Evolutionary conservation across 2,888 invertebrate genomes (phyloP).

Genomic region (Ferdinandea cuprea): DNA sequence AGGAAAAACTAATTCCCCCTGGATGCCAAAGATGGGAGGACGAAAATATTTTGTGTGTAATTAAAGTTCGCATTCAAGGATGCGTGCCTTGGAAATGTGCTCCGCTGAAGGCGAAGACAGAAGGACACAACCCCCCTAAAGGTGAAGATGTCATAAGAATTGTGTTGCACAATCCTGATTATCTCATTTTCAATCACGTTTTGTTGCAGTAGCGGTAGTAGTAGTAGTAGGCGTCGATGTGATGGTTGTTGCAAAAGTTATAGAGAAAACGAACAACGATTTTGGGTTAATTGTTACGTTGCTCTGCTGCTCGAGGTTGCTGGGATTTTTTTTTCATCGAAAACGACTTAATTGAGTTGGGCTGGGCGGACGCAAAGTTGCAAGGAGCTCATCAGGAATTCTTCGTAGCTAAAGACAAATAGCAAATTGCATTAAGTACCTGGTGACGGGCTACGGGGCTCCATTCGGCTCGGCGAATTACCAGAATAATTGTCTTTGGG

Average conservation of each 20-base stretch:
- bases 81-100: conserved; percentile 58
- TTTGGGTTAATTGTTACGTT: conserved; percentile 49
- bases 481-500: too few species aligned
- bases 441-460: too few species aligned
- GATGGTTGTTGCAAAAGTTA: conserved; percentile 2
- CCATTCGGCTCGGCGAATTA: too few species aligned
- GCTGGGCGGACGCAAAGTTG: background rate
- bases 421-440: background rate
- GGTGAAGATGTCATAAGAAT: conserved; percentile 24
- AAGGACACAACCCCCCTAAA: background rate
- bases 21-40: conserved; percentile 2
- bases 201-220: conserved; percentile 56
- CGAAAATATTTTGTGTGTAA: conserved; percentile 54
- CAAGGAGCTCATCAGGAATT: background rate
- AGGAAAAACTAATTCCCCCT: conserved; percentile 58
- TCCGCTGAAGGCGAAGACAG: background rate
- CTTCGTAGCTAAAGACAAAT: background rate
- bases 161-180: conserved; percentile 65
- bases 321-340: background rate
- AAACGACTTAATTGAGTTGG: background rate
- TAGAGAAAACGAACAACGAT: conserved; percentile 2
- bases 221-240: background rate
- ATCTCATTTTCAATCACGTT: conserved; percentile 51
- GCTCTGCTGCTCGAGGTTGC: background rate
- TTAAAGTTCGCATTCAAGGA: conserved; percentile 70